Conservation (phyloP, 1,140 invertebrate genomes). For the Drosophila pruinosa region DNA sequence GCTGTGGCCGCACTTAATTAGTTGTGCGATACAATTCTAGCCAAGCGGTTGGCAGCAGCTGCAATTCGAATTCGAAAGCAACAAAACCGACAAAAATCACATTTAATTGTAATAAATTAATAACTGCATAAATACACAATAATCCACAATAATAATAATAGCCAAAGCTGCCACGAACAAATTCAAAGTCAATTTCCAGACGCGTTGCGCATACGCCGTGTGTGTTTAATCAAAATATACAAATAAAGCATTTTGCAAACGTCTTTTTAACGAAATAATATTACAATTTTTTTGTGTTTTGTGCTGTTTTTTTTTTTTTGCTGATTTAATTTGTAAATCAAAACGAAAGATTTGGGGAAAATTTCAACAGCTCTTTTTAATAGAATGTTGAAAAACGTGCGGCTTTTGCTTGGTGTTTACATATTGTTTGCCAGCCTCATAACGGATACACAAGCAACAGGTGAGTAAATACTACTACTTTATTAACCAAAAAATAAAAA, state of each 20-base stretch:
- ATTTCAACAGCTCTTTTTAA: conserved; percentile 8
- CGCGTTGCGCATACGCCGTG: conserved; percentile 70
- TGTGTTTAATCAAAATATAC: conserved; percentile 20
- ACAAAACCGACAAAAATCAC: conserved; percentile 10
- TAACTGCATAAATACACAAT: background rate
- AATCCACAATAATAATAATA: background rate
- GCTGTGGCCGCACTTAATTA: conserved; percentile 73
- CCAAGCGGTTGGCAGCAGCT: conserved; percentile 61
- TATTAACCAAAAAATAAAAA: background rate
- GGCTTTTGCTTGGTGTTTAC: conserved; percentile 46
- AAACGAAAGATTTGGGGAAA: background rate
- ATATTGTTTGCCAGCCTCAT: conserved; percentile 47
- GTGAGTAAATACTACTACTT: conserved; percentile 31
- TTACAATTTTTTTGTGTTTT: background rate
- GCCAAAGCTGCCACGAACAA: background rate
- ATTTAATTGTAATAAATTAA: background rate
- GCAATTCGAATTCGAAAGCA: conserved; percentile 11
- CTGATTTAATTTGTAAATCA: conserved; percentile 10
- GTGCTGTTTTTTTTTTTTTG: background rate
- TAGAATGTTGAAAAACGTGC: conserved; percentile 57
- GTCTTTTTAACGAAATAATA: no score
- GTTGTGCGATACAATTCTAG: conserved; percentile 79
- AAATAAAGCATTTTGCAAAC: background rate
- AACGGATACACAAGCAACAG: conserved; percentile 54
- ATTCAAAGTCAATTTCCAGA: background rate